Evolutionary conservation across 2,113 vertebrate genomes (phyloP), one percentile per base, ranked within the genome.

Genomic region (Urocolius indicus): DNA sequence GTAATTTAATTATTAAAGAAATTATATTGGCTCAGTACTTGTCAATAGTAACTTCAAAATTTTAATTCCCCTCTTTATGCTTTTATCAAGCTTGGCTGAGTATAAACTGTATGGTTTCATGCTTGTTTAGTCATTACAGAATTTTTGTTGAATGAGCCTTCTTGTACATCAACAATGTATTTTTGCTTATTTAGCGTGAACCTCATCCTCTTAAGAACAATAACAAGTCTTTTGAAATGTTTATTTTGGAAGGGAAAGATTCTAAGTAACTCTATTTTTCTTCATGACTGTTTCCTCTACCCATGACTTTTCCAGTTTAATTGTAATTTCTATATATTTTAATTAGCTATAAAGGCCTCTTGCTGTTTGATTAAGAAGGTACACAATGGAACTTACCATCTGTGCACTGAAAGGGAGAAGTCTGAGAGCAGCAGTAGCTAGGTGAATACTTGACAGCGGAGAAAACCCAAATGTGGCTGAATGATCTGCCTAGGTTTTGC

Each of bases 401-500:
- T 10, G 2, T 78, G 36, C 57, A 8, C 11, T 86, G 54, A 12
- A 72, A 68, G 26, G 41, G 62, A 67, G 43, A 84, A 46, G 34
- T 57, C 26, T 45, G 62, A 86, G 48, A 73, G 49, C 49, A 76
- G 48, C 41, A 20, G 9, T 82, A 78, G 30, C 7, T 23, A 72
- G 11, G n/a, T 69, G 73, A 59, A 52, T 69, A 36, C 29, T 43
- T 87, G n/a, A 34, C 30, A 67, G 43, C 17, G 71, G 57, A 62
- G 46, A 78, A 71, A 74, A 66, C 8, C 0, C 20, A 76, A 55
- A 65, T 71, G 23, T 3, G 43, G 8, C 19, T 27, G 29, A 2
- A 1, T 32, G 11, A 13, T 86, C 15, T 4, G 1, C 6, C 4
- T 46, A 21, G 27, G 16, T 41, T 30, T 49, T 84, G 13, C 1